A percentile compares a stretch with the other conserved stretches of the same genome.
These are phyloP conservation scores for Equus quagga DNA, from an alignment of 2,113 vertebrate species.

Conservation along the genomic window DNA sequence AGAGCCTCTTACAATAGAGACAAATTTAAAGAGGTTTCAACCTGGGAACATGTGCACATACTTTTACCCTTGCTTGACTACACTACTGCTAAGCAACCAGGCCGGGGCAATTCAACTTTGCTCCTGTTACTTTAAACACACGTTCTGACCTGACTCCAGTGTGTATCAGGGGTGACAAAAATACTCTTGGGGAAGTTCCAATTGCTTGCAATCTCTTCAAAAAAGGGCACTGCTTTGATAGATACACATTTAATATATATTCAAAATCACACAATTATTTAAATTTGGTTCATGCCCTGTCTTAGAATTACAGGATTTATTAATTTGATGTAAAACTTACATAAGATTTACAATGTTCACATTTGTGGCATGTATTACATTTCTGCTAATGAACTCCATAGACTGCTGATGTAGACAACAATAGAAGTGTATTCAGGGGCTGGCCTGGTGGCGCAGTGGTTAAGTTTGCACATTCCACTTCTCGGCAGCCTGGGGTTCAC, in stretches of 20 bases:
- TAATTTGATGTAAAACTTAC: slow-evolving; percentile 28
- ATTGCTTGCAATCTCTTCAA: neutral
- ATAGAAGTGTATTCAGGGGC: neutral
- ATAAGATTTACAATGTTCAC: neutral
- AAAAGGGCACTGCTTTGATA: neutral
- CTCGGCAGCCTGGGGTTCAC: no score
- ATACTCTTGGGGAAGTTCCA: neutral
- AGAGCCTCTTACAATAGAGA: neutral
- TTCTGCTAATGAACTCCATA: neutral
- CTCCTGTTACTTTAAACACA: neutral
- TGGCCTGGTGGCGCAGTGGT: no score
- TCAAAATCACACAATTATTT: neutral
- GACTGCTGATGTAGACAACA: neutral
- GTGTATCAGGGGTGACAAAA: neutral
- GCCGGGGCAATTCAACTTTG: neutral
- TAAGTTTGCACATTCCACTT: no score
- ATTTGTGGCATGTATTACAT: neutral
- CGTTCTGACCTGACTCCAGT: neutral
- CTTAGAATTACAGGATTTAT: neutral
- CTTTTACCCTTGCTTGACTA: neutral
- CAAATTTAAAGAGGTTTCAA: neutral
- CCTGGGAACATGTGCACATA: neutral
- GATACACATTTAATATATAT: neutral
- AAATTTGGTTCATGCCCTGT: neutral
- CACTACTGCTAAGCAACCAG: neutral